A percentile compares a stretch with the other conserved stretches of the same genome.
Evolutionary conservation across 2,888 invertebrate species (phyloP).

Genomic region (Luperina testacea): DNA sequence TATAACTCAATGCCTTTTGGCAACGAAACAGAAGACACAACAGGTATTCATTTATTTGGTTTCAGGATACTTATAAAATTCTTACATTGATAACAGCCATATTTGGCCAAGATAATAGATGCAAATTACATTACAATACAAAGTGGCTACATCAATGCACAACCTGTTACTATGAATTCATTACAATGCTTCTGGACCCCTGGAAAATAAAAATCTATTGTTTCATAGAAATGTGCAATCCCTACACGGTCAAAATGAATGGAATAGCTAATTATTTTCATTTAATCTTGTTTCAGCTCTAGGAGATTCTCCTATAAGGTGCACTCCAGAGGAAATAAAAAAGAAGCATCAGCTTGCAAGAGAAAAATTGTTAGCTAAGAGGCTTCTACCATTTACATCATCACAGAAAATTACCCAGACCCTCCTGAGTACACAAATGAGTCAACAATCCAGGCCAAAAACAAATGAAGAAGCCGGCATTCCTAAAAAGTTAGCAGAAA

Average conservation of each 20-base stretch:
- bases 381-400: constrained; percentile 82
- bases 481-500: constrained; percentile 39
- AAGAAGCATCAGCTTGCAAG: constrained; percentile 90
- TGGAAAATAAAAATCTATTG: too few relatives aligned
- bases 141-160: too few relatives aligned
- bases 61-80: neutral
- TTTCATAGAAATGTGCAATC: too few relatives aligned
- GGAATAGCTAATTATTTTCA: too few relatives aligned
- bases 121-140: constrained; percentile 1
- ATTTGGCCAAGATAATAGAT: neutral
- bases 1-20: constrained; percentile 87
- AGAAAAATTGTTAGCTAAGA: constrained; percentile 90
- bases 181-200: too few relatives aligned
- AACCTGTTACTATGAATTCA: too few relatives aligned
- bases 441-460: constrained; percentile 36
- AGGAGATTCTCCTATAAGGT: constrained; percentile 85
- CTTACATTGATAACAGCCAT: neutral
- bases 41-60: constrained; percentile 64
- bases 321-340: constrained; percentile 91
- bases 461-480: constrained; percentile 44
- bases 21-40: constrained; percentile 70
- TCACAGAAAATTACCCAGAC: constrained; percentile 70
- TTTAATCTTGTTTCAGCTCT: constrained; percentile 63
- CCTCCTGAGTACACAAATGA: constrained; percentile 47
- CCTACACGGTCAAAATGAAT: too few relatives aligned